Evolutionary conservation across 2,888 invertebrate species (phyloP).

Genomic region (Andricus quercusramuli): DNA sequence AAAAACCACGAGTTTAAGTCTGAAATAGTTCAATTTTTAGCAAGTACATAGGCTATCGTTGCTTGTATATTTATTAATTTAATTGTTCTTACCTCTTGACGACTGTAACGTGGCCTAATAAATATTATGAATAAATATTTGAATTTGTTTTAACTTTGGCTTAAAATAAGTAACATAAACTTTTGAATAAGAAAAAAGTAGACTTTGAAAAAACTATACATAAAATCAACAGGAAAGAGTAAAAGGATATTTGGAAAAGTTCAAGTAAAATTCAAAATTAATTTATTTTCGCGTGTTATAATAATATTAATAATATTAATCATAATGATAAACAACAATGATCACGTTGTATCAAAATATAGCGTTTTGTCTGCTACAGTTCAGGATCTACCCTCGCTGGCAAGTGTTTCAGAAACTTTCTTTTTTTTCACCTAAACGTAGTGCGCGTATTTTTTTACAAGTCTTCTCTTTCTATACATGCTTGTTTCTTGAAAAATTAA

Average conservation of each 20-base stretch:
- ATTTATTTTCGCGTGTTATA: conserved; percentile 50
- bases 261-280: conserved; percentile 35
- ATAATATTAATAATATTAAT: conserved; percentile 55
- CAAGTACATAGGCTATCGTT: background rate
- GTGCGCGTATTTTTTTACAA: conserved; percentile 46
- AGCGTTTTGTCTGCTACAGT: conserved; percentile 46
- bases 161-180: background rate
- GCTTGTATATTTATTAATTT: conserved; percentile 8
- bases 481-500: conserved; percentile 56
- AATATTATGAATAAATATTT: background rate
- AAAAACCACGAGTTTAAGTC: conserved; percentile 49
- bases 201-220: background rate
- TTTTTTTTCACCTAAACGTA: conserved; percentile 53
- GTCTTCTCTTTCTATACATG: conserved; percentile 59
- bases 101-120: background rate
- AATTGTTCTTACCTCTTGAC: background rate
- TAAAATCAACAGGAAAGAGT: background rate
- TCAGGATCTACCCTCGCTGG: conserved; percentile 64
- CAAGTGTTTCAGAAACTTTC: conserved; percentile 47
- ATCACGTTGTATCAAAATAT: conserved; percentile 39
- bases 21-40: background rate
- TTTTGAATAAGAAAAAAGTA: background rate
- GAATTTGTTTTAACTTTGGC: background rate
- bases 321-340: conserved; percentile 53
- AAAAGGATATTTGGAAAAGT: background rate